These are phyloP conservation scores for Xylocopa sonorina DNA, from an alignment of 1,140 invertebrate species.

Conservation along the genomic window DNA sequence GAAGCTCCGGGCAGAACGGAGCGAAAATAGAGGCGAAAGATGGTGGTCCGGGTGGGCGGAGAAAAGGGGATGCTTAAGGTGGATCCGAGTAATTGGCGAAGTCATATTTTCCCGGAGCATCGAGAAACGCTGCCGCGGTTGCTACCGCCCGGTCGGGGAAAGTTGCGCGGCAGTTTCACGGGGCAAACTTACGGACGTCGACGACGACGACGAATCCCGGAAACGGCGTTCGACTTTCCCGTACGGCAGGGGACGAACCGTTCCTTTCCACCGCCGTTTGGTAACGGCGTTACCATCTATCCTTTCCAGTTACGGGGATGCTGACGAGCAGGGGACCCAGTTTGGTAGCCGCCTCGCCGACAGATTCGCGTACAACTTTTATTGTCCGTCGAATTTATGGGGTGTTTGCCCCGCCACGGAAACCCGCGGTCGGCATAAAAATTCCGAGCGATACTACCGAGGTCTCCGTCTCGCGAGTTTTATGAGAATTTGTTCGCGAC, in stretches of 20 bases:
- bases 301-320: constrained; percentile 8
- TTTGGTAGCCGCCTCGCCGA: constrained; percentile 23
- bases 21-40: background rate
- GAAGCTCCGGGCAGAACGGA: background rate
- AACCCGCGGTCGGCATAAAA: constrained; percentile 43
- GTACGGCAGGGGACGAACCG: background rate
- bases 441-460: constrained; percentile 2
- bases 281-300: constrained; percentile 23
- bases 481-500: background rate
- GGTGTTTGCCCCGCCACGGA: constrained; percentile 36
- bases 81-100: constrained; percentile 42
- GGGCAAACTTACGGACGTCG: constrained; percentile 9
- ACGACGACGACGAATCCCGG: background rate
- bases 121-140: background rate
- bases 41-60: background rate
- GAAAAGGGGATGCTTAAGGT: background rate
- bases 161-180: constrained; percentile 20
- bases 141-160: constrained; percentile 10
- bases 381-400: constrained; percentile 50
- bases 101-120: constrained; percentile 35
- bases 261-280: background rate
- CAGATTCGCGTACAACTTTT: constrained; percentile 53
- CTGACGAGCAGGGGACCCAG: background rate
- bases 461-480: constrained; percentile 28
- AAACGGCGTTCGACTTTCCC: constrained; percentile 24